Base-by-base conservation (phyloP, 2,113 vertebrate species). In the Panurus biarmicus region DNA sequence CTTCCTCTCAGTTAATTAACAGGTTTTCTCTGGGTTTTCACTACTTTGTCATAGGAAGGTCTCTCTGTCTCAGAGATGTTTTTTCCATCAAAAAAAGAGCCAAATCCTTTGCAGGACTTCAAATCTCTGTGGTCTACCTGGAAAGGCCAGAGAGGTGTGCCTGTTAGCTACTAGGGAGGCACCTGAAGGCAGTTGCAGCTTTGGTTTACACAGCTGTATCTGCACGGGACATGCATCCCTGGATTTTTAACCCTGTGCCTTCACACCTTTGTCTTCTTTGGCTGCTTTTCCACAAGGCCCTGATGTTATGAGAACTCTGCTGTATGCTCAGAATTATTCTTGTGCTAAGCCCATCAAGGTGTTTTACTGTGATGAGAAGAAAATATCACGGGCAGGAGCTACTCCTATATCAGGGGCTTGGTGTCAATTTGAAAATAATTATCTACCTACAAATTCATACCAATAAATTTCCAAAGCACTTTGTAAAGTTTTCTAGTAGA, bases 211-310 rank as follows among this genome's bases (percentile, higher is more conserved):
- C 19, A 83, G 13, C 31, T 76, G 28, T 29, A n/a, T 57, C 40
- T 24, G 42, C 15, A 62, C 22, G 5, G 9, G 1, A 21, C 4
- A 3, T 3, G 4, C 22, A 17, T 38, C 25, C 14, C 28, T 13
- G 18, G 23, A 69, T 62, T 92, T 78, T 84, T 62, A 89, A 84
- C 16, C 11, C 20, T 20, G 26, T 74, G 14, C 12, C 26, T 89
- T 91, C 51, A 62, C 14, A 51, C 2, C 4, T 70, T 70, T 70
- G 33, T 80, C 33, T 65, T 31, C 15, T 72, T 45, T 71, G 17
- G 18, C 11, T 84, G 35, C 8, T 58, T 73, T 82, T 64, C 13
- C 1, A 3, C n/a, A 53, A 28, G 24, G 11, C 33, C 71, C n/a
- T 26, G 33, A 33, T 76, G 31, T 86, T 70, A 33, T 8, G n/a